Evolutionary conservation across 2,797 vertebrate genomes (phyloP).

Genomic region (Halcyon chelicuti): DNA sequence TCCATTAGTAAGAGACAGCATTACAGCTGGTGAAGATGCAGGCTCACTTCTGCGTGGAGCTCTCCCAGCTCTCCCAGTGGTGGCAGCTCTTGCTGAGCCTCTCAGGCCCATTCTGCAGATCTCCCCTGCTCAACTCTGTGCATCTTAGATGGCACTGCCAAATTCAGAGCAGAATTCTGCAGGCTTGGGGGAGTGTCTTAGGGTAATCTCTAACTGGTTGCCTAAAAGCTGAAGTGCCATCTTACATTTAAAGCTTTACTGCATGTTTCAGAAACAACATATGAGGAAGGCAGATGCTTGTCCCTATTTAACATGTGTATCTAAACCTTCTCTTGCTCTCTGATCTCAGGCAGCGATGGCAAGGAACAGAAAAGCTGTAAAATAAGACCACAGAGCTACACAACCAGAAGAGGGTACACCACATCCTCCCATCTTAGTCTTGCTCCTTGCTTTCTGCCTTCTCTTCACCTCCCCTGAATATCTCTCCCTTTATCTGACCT

Average conservation of each 20-base stretch:
- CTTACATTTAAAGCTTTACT: not conserved
- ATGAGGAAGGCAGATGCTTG: not conserved
- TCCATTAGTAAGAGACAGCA: not conserved
- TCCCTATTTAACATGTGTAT: not conserved
- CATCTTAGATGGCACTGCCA: not conserved
- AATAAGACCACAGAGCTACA: not conserved
- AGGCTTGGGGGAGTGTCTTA: not conserved
- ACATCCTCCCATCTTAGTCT: not conserved
- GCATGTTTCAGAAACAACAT: not conserved
- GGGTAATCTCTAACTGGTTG: not conserved
- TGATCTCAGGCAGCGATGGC: accelerated
- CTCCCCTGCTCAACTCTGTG: not conserved
- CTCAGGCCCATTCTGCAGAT: not conserved
- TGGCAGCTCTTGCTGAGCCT: not conserved
- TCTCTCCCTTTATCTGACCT: not conserved
- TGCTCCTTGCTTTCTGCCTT: not conserved
- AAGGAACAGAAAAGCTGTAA: not conserved
- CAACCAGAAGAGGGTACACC: not conserved
- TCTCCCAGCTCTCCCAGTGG: not conserved
- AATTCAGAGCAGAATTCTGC: not conserved
- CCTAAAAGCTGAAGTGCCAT: not conserved
- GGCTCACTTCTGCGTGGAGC: not conserved
- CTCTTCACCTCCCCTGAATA: not conserved
- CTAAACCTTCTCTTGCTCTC: not conserved
- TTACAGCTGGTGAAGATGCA: not conserved